These are phyloP conservation scores for Porites rus DNA, from an alignment of 92 coral and sea anemone genomes.

Conservation along the genomic window DNA sequence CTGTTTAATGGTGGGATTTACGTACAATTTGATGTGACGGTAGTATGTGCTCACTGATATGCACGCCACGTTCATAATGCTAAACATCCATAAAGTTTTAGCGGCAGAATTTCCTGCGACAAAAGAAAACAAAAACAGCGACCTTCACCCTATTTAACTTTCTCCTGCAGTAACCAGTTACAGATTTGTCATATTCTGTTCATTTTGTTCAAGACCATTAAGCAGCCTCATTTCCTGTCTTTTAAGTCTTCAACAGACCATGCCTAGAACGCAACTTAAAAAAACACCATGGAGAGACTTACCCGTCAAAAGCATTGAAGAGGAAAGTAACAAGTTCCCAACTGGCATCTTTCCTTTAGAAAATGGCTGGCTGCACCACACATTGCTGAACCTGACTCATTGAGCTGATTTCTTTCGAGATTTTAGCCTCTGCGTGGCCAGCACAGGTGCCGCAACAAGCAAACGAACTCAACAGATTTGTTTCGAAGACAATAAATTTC, in stretches of 20 bases:
- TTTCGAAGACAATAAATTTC: slow-evolving; percentile 15
- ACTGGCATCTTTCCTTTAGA: slow-evolving; percentile 1
- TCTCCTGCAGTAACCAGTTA: background rate
- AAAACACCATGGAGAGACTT: background rate
- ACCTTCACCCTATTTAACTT: too few species aligned
- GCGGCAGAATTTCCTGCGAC: background rate
- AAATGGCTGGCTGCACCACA: slow-evolving; percentile 33
- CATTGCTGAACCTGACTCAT: background rate
- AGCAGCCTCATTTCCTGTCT: background rate
- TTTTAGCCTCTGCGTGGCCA: slow-evolving; percentile 19
- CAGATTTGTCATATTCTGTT: background rate
- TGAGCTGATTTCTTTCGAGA: background rate
- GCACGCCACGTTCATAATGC: slow-evolving; percentile 32
- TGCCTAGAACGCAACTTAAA: background rate
- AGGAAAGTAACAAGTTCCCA: slow-evolving; percentile 25
- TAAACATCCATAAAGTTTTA: slow-evolving; percentile 20
- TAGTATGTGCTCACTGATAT: slow-evolving; percentile 26
- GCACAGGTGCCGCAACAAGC: slow-evolving; percentile 30
- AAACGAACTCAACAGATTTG: slow-evolving; percentile 8
- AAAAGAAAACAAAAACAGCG: background rate
- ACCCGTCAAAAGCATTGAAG: slow-evolving; percentile 22
- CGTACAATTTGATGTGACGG: slow-evolving; percentile 30
- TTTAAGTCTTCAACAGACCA: background rate
- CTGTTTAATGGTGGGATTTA: slow-evolving; percentile 33
- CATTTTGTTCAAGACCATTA: background rate